These are phyloP conservation scores for Rhabdophis nuchalis DNA, from an alignment of 2,797 vertebrate genomes.

Conservation along the genomic window DNA sequence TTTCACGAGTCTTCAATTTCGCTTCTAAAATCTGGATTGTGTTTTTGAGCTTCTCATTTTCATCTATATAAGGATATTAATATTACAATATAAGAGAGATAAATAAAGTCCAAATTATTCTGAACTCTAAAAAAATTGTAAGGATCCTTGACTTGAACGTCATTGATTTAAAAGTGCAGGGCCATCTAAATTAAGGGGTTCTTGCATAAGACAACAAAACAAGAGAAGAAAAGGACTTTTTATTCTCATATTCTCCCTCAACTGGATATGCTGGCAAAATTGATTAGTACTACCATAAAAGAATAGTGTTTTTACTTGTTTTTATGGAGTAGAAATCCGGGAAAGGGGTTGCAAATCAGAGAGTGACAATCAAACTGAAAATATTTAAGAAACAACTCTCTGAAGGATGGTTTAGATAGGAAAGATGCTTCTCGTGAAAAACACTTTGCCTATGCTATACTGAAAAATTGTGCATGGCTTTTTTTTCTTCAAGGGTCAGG, in stretches of 20 bases:
- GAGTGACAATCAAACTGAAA: not conserved
- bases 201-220: not conserved
- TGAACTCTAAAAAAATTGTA: not conserved
- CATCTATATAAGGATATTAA: constrained; percentile 52
- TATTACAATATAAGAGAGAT: not conserved
- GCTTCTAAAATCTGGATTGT: constrained; percentile 58
- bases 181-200: not conserved
- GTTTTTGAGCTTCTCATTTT: constrained; percentile 71
- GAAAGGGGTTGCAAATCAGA: not conserved
- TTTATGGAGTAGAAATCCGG: not conserved
- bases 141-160: not conserved
- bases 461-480: not conserved
- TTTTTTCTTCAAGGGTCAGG: not conserved
- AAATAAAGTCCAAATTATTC: not conserved
- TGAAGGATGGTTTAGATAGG: not conserved
- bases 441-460: not conserved
- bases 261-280: not conserved
- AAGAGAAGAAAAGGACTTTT: not conserved
- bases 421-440: not conserved
- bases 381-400: not conserved
- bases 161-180: not conserved
- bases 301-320: not conserved
- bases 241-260: not conserved
- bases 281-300: not conserved
- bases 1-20: constrained; percentile 64